Evolutionary conservation across 2,113 vertebrate genomes (phyloP), one percentile per base, ranked within the genome.

Genomic region (Cyanocitta stelleri): DNA sequence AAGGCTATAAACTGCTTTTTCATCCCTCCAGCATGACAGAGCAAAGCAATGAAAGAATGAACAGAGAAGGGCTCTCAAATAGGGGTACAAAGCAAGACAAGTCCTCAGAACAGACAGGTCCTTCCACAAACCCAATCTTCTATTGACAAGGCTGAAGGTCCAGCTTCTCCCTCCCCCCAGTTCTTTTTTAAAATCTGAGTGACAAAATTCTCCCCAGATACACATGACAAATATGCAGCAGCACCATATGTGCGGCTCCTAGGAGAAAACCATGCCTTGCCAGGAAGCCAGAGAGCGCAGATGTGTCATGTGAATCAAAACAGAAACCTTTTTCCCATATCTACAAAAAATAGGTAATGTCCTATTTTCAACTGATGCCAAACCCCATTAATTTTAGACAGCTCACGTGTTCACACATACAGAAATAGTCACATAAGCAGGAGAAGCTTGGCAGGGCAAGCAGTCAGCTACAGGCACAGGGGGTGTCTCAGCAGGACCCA

Each of bases 1-100:
- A 43, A 73, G 33, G 37, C 79, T 95, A 77, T 66, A 74, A 92
- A 75, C 52, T 41, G 23, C 14, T 88, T 63, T 52, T 73, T 72
- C 67, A 84, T 37, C 52, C 55, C 75, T 75, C 44, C 49, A 88
- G 73, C 72, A 72, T 12, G 75, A 96, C 82, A 95, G 68, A 88
- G 85, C 80, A 93, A 96, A 97, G 92, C 89, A 95, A 92, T 39
- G 80, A 93, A 43, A 93, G 72, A 83, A 66, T 81, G 87, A 94
- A 92, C 90, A 95, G 72, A 94, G 46, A 90, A 80, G 58, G 56
- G 51, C 63, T 90, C 86, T 82, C 79, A 74, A 95, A 86, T 68
- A 75, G 18, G 49, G 26, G 49, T 64, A 63, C 87, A 89, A 85
- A 91, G 81, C 87, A 91, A 94, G 84, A 94, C 86, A 89, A 83